Conservation (phyloP, 2,888 invertebrate species). For the Bellardia pandia region DNA sequence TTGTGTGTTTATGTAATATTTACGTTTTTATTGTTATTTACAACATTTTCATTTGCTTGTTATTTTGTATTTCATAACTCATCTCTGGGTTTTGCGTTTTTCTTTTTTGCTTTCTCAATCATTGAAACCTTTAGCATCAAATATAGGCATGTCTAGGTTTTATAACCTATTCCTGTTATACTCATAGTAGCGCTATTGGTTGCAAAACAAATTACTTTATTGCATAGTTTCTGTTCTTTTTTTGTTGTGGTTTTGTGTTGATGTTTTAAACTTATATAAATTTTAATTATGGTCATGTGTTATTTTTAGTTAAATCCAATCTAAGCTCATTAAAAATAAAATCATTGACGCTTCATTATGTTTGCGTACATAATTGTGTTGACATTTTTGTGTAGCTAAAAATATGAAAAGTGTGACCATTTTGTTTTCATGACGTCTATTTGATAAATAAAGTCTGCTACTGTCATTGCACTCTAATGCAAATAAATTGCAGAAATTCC, state of each 20-base stretch:
- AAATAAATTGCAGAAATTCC: conserved; percentile 3
- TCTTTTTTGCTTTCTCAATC: background rate
- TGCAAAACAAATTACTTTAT: background rate
- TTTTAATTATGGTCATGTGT: background rate
- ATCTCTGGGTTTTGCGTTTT: background rate
- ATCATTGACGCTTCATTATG: too few species aligned
- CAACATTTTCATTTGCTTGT: conserved; percentile 33
- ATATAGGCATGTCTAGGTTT: background rate
- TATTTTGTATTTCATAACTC: conserved; percentile 16
- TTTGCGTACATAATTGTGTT: too few species aligned
- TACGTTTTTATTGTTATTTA: conserved; percentile 41
- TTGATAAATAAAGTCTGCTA: background rate
- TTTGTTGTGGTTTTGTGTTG: background rate
- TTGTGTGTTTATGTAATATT: conserved; percentile 2
- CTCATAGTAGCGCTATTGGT: background rate
- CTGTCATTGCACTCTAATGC: conserved; percentile 13
- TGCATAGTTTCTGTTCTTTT: background rate
- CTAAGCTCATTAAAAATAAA: conserved; percentile 11
- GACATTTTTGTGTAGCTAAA: too few species aligned
- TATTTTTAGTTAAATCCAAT: conserved; percentile 2
- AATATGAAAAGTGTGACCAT: background rate
- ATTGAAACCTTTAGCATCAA: conserved; percentile 47
- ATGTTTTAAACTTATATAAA: background rate
- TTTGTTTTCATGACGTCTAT: background rate
- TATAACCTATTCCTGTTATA: background rate